Conservation (phyloP, 2,888 invertebrate species). For the Diarsia rubi region DNA sequence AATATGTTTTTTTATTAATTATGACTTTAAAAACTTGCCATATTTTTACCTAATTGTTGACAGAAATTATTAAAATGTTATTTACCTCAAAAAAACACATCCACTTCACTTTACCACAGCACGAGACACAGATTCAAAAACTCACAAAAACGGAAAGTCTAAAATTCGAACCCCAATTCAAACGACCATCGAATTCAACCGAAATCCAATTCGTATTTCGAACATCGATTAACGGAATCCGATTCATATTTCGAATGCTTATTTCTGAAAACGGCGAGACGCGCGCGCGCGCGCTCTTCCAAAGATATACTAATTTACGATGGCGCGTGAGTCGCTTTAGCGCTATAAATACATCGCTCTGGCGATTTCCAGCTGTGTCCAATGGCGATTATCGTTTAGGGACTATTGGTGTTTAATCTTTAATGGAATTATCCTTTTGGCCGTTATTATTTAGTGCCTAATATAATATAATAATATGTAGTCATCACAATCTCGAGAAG, state of each 20-base stretch:
- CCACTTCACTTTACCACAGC: slow-evolving; percentile 57
- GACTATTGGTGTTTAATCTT: slow-evolving; percentile 57
- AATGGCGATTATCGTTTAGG: slow-evolving; percentile 61
- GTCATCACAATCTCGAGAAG: neutral
- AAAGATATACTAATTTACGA: slow-evolving; percentile 78
- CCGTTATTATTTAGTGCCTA: neutral
- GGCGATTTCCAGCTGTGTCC: slow-evolving; percentile 70
- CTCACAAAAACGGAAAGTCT: slow-evolving; percentile 50
- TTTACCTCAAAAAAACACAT: slow-evolving; percentile 57
- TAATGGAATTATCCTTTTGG: slow-evolving; percentile 8
- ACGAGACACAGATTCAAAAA: slow-evolving; percentile 54
- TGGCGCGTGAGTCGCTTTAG: slow-evolving; percentile 76
- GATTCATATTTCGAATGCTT: slow-evolving; percentile 67
- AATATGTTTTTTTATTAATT: neutral
- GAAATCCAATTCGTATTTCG: slow-evolving; percentile 54
- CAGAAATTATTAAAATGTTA: neutral
- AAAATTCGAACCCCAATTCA: slow-evolving; percentile 65
- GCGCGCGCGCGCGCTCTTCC: slow-evolving; percentile 82
- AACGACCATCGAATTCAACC: slow-evolving; percentile 58
- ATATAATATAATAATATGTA: neutral
- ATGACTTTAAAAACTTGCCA: too few relatives aligned
- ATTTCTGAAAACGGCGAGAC: slow-evolving; percentile 60
- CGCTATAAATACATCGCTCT: slow-evolving; percentile 81
- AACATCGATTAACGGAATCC: slow-evolving; percentile 59
- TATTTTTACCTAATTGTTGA: neutral